These are phyloP conservation scores for Leptestheria dahalacensis DNA, from an alignment of 1,140 invertebrate species.

Conservation along the genomic window DNA sequence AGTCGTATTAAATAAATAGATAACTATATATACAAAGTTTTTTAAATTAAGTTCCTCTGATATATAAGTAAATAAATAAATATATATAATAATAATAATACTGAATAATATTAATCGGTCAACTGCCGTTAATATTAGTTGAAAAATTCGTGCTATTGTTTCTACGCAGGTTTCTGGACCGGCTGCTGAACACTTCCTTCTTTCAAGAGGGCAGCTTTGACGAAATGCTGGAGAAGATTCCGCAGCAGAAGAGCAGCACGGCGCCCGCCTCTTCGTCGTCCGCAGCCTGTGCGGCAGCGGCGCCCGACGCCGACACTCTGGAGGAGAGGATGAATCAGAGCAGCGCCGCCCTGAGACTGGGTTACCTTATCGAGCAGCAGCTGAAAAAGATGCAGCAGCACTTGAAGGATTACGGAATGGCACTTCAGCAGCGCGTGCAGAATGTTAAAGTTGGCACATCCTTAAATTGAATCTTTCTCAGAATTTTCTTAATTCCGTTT, in stretches of 20 bases:
- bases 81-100: too few species aligned
- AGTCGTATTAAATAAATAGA: too few species aligned
- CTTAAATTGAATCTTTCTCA: background rate
- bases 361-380: conserved; percentile 35
- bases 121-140: too few species aligned
- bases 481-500: too few species aligned
- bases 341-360: conserved; percentile 30
- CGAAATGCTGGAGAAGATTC: conserved; percentile 11
- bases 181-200: conserved; percentile 65
- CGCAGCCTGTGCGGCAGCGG: background rate
- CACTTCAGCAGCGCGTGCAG: background rate
- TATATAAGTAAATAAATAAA: too few species aligned
- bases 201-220: conserved; percentile 46
- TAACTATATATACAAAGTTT: too few species aligned
- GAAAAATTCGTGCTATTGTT: too few species aligned
- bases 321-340: background rate
- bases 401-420: background rate
- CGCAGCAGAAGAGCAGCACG: background rate
- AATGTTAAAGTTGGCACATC: background rate
- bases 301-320: background rate
- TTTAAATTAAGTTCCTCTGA: too few species aligned
- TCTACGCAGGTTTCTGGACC: conserved; percentile 46
- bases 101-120: too few species aligned
- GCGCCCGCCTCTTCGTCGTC: background rate
- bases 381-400: background rate